Conservation (phyloP, 2,888 invertebrate genomes). For the Tromatobia lineatoria region DNA sequence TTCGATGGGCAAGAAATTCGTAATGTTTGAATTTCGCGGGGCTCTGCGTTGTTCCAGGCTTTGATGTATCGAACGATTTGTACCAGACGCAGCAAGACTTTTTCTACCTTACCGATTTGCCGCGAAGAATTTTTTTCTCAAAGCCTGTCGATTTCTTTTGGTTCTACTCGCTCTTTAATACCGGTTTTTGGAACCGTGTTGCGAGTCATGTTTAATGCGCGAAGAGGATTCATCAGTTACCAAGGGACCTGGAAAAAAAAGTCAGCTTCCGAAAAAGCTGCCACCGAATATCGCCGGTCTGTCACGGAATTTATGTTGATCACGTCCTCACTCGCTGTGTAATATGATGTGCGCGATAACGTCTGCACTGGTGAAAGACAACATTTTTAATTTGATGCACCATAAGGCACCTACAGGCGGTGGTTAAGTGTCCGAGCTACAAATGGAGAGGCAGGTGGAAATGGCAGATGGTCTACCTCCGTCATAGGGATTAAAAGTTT, state of each 20-base stretch:
- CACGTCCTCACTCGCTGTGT: conserved; percentile 10
- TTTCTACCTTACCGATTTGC: background rate
- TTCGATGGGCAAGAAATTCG: conserved; percentile 3
- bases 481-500: conserved; percentile 75
- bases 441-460: conserved; percentile 76
- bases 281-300: conserved; percentile 3
- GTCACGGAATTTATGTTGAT: conserved; percentile 27
- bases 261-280: conserved; percentile 13
- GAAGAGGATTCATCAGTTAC: conserved; percentile 19
- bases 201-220: conserved; percentile 4
- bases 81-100: background rate
- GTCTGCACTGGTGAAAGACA: conserved; percentile 6
- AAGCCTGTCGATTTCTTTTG: conserved; percentile 17
- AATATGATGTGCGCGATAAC: conserved; percentile 20
- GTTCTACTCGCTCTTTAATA: background rate
- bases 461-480: conserved; percentile 81
- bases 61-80: background rate
- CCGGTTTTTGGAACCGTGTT: background rate
- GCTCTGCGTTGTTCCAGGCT: conserved; percentile 8
- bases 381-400: conserved; percentile 69
- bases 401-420: conserved; percentile 70
- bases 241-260: background rate
- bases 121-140: background rate
- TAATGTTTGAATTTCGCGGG: conserved; percentile 27
- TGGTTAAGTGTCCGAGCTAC: conserved; percentile 25